Percentiles rank a stretch among this genome's conserved stretches.
These are phyloP conservation scores for Poecilia gillii DNA, from an alignment of 2,797 vertebrate species.

Conservation along the genomic window DNA sequence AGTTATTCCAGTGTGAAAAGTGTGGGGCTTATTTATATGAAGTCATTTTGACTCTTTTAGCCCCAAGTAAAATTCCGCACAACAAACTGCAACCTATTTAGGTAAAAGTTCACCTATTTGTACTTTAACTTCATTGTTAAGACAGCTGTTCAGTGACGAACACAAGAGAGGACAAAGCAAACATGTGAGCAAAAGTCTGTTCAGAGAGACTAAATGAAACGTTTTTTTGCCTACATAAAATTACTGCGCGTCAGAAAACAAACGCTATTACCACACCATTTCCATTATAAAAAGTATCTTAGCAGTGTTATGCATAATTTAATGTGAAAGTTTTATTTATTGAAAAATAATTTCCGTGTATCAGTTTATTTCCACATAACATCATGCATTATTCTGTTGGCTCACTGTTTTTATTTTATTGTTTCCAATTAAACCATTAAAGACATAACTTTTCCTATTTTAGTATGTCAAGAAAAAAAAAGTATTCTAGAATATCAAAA, in stretches of 20 bases:
- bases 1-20: neutral
- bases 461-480: constrained; percentile 3
- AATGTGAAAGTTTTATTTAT: neutral
- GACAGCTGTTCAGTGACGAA: neutral
- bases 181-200: neutral
- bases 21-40: neutral
- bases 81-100: neutral
- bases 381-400: neutral
- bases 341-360: neutral
- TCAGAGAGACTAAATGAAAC: neutral
- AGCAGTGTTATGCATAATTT: neutral
- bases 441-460: neutral
- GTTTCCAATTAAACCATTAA: constrained; percentile 2
- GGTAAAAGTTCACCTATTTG: neutral
- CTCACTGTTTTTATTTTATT: too few relatives aligned
- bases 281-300: neutral
- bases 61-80: neutral
- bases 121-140: neutral
- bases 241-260: neutral
- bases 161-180: neutral
- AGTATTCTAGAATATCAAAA: constrained; percentile 9
- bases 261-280: neutral
- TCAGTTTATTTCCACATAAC: neutral
- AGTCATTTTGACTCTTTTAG: neutral
- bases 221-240: neutral